Base-by-base conservation (phyloP, 2,888 invertebrate species). In the Cybosia mesomella region DNA sequence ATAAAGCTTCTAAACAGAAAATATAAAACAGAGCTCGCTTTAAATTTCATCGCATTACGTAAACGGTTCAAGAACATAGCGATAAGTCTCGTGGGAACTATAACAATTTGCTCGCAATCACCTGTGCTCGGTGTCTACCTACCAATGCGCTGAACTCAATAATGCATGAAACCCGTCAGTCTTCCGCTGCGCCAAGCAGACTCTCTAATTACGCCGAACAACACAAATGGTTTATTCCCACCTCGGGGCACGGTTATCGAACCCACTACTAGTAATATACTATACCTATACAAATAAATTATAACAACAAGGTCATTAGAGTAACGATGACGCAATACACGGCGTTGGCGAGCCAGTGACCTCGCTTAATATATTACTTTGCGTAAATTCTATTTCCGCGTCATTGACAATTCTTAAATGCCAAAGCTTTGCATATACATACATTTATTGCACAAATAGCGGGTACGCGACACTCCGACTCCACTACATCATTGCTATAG, bases 321-420 rank as follows among this genome's bases (percentile, higher is more conserved):
- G 70, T 75, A 81, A 80, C 74, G 80, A 76, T 92, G 91, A 92
- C 91, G 92, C 87, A 89, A 92, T 71, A 69, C 77, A 73, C 79
- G 74, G 77, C 81, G 78, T 69, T 72, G 78, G 76, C 85, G 82
- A 86, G 88, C 83, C 88, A 86, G 86, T 83, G 91, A 91, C 90
- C 91, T 91, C 91, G 88, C 83, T 82, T 81, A 87, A 87, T 89
- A 87, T 89, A 89, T 85, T 87, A 85, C 83, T 75, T 69, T 74
- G 66, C 66, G 73, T 92, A 89, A 90, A 90, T 90, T 87, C 86
- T 87, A 87, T 90, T 92, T 92, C 92, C 93, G 89, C 89, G 80
- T 90, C 89, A 89, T 90, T 86, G 83, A 88, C 83, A 76, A 84
- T 85, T 83, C 85, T 82, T 82, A 85, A 80, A 82, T 80, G 73